Percentiles rank a stretch among this genome's conserved stretches.
Evolutionary conservation across 2,113 vertebrate genomes (phyloP).

Genomic region (Craseonycteris thonglongyai): DNA sequence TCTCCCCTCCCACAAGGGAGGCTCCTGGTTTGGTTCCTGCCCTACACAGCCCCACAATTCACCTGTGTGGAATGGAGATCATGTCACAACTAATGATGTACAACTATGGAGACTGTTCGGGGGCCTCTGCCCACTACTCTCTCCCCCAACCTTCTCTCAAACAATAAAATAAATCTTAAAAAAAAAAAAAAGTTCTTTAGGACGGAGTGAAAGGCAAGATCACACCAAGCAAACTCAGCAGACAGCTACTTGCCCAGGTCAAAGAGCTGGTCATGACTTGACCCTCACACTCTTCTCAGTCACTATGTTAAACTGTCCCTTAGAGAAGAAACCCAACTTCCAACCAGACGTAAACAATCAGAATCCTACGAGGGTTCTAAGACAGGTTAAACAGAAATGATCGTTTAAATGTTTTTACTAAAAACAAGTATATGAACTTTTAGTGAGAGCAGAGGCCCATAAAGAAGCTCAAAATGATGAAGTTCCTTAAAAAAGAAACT

Average conservation of each 20-base stretch:
- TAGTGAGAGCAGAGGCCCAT: background rate
- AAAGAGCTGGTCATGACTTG: background rate
- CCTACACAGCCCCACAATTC: too few species aligned
- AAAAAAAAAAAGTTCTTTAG: background rate
- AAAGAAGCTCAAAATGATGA: background rate
- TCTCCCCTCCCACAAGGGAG: too few species aligned
- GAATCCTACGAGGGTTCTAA: background rate
- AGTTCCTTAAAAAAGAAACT: background rate
- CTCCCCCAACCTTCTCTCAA: too few species aligned
- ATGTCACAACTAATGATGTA: too few species aligned
- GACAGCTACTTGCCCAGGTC: background rate
- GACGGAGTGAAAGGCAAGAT: background rate
- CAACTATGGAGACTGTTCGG: too few species aligned
- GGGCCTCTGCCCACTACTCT: too few species aligned
- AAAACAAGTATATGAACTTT: background rate
- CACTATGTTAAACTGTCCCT: background rate
- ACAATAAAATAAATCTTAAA: too few species aligned
- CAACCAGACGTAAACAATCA: background rate
- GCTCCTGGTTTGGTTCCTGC: too few species aligned
- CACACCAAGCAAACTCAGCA: background rate
- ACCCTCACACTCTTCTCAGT: background rate
- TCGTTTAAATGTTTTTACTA: background rate
- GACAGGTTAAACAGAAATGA: background rate
- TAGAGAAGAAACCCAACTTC: background rate
- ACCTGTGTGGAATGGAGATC: too few species aligned